Evolutionary conservation across 2,888 invertebrate genomes (phyloP).

Genomic region (Xanthorhoe spadicearia): DNA sequence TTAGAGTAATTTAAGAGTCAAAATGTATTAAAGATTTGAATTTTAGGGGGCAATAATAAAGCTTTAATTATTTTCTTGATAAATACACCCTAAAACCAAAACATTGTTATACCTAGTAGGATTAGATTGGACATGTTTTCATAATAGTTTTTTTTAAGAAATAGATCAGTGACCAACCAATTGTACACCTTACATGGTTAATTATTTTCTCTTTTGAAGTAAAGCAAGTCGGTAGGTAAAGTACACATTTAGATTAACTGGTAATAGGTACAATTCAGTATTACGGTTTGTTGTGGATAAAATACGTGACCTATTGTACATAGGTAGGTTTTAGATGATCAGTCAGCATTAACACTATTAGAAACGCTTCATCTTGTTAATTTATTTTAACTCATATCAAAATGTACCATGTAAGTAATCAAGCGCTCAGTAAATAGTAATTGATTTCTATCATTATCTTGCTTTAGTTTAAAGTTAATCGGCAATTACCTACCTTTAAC

Average conservation of each 20-base stretch:
- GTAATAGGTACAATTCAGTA: background rate
- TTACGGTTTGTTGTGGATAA: background rate
- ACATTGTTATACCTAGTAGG: no score
- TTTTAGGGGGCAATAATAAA: no score
- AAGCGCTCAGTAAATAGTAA: background rate
- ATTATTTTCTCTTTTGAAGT: background rate
- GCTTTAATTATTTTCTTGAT: no score
- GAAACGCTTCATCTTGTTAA: background rate
- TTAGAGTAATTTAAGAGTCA: conserved; percentile 23
- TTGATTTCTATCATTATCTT: background rate
- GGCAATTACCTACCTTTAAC: conserved; percentile 31
- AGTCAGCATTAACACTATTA: background rate
- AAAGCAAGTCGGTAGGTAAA: no score
- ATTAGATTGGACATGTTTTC: no score
- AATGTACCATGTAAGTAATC: background rate
- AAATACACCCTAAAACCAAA: no score
- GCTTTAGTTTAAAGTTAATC: background rate
- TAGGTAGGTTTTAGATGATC: background rate
- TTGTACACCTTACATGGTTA: background rate
- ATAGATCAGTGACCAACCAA: background rate
- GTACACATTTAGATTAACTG: background rate
- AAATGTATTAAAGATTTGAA: background rate
- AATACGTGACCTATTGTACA: background rate
- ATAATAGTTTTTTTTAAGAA: no score
- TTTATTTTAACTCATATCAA: background rate